Percentiles rank a stretch among this genome's conserved stretches.
Conservation (phyloP, 1,140 invertebrate species). For the Adoxophyes honmai region DNA sequence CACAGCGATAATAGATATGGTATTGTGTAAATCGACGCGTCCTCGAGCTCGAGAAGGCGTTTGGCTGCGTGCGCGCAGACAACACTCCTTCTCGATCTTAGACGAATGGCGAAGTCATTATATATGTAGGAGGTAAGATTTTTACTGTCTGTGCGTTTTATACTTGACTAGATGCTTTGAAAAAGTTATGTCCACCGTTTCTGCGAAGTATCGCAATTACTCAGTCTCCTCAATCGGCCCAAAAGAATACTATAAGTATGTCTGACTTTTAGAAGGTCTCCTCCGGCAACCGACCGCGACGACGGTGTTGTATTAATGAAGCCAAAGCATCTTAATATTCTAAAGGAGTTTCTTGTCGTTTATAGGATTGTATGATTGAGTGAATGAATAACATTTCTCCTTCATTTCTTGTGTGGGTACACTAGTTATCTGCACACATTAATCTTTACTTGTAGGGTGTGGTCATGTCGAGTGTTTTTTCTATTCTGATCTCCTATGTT, state of each 20-base stretch:
- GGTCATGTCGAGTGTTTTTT: constrained; percentile 56
- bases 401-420: constrained; percentile 47
- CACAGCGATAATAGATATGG: constrained; percentile 73
- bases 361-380: constrained; percentile 49
- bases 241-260: constrained; percentile 3
- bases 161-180: constrained; percentile 52
- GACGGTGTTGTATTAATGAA: constrained; percentile 10
- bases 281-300: background rate
- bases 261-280: constrained; percentile 11
- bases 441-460: constrained; percentile 53
- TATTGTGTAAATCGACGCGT: constrained; percentile 50
- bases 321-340: constrained; percentile 13
- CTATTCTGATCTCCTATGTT: constrained; percentile 62
- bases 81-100: constrained; percentile 42
- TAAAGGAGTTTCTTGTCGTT: constrained; percentile 15
- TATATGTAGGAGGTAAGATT: constrained; percentile 55
- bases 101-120: constrained; percentile 41
- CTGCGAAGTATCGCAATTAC: constrained; percentile 2
- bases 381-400: constrained; percentile 50
- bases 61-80: background rate
- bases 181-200: constrained; percentile 15
- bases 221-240: background rate
- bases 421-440: constrained; percentile 43
- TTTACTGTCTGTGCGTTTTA: constrained; percentile 53
- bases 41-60: constrained; percentile 43